phyloP scores from a whole-genome alignment of 1,140 invertebrate genomes.

The Dinoponera quadriceps region DNA sequence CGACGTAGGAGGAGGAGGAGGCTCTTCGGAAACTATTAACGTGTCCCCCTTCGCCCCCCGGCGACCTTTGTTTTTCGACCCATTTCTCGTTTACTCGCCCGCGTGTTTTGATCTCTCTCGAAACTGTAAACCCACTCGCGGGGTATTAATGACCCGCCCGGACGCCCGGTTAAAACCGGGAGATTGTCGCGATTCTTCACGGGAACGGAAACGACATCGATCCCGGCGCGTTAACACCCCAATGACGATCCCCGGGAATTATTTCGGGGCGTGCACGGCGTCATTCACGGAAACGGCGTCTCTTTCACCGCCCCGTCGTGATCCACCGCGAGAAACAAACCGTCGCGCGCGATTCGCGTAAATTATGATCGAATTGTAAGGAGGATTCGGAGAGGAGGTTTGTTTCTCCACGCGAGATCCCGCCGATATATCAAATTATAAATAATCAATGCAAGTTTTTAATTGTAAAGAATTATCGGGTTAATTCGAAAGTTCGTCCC shows the following conservation, averaged over 20 bases:
- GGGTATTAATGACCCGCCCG: conserved; percentile 32
- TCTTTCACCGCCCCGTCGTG: background rate
- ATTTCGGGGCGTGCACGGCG: background rate
- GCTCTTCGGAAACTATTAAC: conserved; percentile 76
- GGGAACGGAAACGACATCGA: conserved; percentile 14
- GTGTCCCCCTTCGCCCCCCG: conserved; percentile 52
- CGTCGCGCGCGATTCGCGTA: background rate
- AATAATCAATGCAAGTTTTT: too few species aligned
- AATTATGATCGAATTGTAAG: background rate
- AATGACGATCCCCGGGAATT: conserved; percentile 24
- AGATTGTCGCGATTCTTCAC: background rate
- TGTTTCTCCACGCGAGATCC: too few species aligned
- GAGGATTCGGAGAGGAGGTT: too few species aligned
- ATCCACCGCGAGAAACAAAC: background rate
- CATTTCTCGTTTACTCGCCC: conserved; percentile 53
- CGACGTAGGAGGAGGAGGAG: conserved; percentile 35
- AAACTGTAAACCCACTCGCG: conserved; percentile 36
- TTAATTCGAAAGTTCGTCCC: too few species aligned
- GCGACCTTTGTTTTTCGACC: conserved; percentile 63
- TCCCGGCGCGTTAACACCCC: background rate
- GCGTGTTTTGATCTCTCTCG: conserved; percentile 42
- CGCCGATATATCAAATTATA: too few species aligned
- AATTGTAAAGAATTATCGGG: too few species aligned
- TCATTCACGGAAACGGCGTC: conserved; percentile 4
- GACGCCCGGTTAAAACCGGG: background rate